Evolutionary conservation across 2,113 vertebrate species (phyloP).

Genomic region (Caretta caretta): DNA sequence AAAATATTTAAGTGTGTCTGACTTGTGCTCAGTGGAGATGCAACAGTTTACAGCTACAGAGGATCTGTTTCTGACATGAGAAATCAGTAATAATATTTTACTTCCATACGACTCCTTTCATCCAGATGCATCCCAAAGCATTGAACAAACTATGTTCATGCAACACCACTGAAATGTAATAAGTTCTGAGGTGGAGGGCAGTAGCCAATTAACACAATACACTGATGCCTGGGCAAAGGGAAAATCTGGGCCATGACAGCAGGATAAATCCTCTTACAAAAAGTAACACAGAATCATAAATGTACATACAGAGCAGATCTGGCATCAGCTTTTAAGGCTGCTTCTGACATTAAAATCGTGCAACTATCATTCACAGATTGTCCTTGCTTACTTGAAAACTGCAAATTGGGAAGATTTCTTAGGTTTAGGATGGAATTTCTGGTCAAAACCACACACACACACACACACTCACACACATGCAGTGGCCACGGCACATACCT

Average conservation of each 20-base stretch:
- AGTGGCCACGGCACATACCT: background rate
- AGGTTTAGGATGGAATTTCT: background rate
- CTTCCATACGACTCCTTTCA: background rate
- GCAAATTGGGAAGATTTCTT: background rate
- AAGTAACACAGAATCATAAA: background rate
- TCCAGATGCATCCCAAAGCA: background rate
- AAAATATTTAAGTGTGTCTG: background rate
- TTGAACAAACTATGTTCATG: background rate
- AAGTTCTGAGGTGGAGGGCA: background rate
- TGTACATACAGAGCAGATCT: background rate
- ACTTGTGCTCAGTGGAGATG: background rate
- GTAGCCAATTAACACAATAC: background rate
- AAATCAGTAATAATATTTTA: background rate
- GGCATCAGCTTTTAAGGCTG: background rate
- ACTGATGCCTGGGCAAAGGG: background rate
- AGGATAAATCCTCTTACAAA: background rate
- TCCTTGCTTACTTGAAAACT: background rate
- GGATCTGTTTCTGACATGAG: background rate
- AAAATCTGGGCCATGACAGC: background rate
- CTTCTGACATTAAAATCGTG: background rate
- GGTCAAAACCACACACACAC: background rate
- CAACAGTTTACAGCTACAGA: background rate
- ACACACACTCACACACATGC: too few relatives aligned
- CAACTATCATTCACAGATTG: background rate
- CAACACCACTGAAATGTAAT: background rate